Percentiles rank a stretch among this genome's conserved stretches.
Conservation (phyloP, 2,113 vertebrate species). For the Labrus mixtus region DNA sequence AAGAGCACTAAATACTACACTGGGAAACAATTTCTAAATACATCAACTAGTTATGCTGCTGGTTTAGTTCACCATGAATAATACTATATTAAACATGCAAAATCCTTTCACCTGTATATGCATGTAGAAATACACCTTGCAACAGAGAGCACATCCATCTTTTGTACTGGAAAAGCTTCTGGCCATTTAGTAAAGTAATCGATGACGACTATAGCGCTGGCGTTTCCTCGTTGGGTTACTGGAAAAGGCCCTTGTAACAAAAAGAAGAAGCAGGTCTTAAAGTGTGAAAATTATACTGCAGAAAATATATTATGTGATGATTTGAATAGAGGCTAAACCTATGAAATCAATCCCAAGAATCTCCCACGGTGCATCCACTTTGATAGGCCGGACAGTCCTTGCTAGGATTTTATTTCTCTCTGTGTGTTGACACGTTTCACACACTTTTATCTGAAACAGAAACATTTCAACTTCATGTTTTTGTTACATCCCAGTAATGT, state of each 20-base stretch:
- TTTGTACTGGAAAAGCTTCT: conserved; percentile 88
- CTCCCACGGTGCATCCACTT: conserved; percentile 91
- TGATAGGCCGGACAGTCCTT: conserved; percentile 83
- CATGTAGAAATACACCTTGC: conserved; percentile 87
- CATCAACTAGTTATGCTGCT: no score
- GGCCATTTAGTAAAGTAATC: conserved; percentile 94
- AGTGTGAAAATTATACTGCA: not conserved
- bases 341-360: conserved; percentile 86
- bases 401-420: conserved; percentile 87
- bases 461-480: not conserved
- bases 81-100: no score
- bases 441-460: conserved; percentile 88
- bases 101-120: conserved; percentile 86
- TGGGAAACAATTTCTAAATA: not conserved
- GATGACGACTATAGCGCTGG: conserved; percentile 81
- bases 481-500: not conserved
- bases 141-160: conserved; percentile 85
- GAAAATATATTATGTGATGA: not conserved
- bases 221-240: conserved; percentile 84
- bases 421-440: conserved; percentile 90
- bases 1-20: not conserved
- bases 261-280: not conserved
- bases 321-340: conserved; percentile 63
- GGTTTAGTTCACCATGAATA: not conserved
- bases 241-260: conserved; percentile 87